These are phyloP conservation scores for Synanthedon andrenaeformis DNA, from an alignment of 2,888 invertebrate genomes.

Conservation along the genomic window DNA sequence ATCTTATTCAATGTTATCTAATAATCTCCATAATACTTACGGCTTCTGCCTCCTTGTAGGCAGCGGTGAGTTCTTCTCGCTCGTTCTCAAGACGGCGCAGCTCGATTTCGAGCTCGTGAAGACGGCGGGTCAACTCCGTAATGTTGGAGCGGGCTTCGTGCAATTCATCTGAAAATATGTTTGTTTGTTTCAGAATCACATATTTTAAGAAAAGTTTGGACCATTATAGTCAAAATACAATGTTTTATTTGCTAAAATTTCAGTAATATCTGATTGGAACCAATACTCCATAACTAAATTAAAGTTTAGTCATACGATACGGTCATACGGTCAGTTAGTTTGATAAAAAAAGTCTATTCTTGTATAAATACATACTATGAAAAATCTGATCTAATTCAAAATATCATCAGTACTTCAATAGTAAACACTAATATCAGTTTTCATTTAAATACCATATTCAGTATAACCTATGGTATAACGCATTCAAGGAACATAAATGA, in stretches of 20 bases:
- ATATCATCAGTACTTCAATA: too few relatives aligned
- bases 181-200: background rate
- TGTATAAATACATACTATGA: too few relatives aligned
- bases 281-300: background rate
- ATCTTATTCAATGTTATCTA: too few relatives aligned
- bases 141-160: conserved; percentile 93
- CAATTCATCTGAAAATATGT: conserved; percentile 84
- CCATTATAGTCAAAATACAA: too few relatives aligned
- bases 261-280: background rate
- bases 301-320: background rate
- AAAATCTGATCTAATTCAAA: too few relatives aligned
- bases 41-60: conserved; percentile 98
- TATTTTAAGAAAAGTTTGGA: too few relatives aligned
- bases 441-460: too few relatives aligned
- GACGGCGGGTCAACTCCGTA: conserved; percentile 95
- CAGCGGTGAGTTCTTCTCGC: conserved; percentile 97
- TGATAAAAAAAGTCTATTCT: background rate
- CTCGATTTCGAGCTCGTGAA: conserved; percentile 97
- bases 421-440: too few relatives aligned
- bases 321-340: too few relatives aligned
- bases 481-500: too few relatives aligned
- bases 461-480: too few relatives aligned
- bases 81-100: conserved; percentile 98
- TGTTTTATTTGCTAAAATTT: background rate
- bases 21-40: conserved; percentile 70